Evolutionary conservation across 2,113 vertebrate genomes (phyloP).

Genomic region (Nycticebus coucang): DNA sequence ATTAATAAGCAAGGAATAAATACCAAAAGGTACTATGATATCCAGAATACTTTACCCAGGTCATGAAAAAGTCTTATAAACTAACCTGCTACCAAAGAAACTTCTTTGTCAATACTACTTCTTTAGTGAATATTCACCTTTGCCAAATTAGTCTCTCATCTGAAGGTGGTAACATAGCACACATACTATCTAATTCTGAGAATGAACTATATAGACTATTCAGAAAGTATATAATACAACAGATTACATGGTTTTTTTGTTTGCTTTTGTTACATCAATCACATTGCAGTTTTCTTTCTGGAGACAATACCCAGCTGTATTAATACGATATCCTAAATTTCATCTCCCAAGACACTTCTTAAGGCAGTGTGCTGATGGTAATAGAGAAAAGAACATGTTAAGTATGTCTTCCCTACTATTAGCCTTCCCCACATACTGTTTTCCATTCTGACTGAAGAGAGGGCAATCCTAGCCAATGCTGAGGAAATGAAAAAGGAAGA

Average conservation of each 20-base stretch:
- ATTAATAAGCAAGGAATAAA: background rate
- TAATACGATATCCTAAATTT: background rate
- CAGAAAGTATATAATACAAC: background rate
- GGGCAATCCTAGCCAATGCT: background rate
- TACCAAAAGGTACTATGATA: background rate
- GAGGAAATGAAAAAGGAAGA: background rate
- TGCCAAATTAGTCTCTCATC: background rate
- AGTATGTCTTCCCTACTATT: background rate
- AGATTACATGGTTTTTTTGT: background rate
- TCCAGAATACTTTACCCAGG: background rate
- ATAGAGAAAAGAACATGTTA: background rate
- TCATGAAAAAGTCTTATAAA: background rate
- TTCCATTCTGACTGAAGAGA: background rate
- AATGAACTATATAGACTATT: background rate
- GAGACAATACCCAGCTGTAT: background rate
- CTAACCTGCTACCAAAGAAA: background rate
- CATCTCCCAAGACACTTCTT: background rate
- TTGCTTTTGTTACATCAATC: background rate
- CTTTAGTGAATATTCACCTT: background rate
- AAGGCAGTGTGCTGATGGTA: background rate
- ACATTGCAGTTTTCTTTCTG: background rate
- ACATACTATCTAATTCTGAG: background rate
- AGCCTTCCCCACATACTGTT: background rate
- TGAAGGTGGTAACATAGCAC: background rate
- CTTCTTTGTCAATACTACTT: background rate